phyloP scores from a whole-genome alignment of 2,113 vertebrate species.

The Vireo altiloquus region DNA sequence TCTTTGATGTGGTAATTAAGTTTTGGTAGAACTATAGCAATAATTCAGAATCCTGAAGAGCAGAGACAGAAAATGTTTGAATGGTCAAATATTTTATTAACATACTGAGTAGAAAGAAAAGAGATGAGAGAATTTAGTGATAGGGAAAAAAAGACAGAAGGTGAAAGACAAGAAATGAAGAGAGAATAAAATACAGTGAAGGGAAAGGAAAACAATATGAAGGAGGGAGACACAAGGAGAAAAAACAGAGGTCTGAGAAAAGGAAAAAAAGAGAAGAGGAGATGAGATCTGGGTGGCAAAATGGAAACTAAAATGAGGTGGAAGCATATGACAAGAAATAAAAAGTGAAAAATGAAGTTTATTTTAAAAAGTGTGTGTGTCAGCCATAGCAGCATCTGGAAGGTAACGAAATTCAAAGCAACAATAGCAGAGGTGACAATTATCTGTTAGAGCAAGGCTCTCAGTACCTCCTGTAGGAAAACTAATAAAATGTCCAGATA shows the following conservation, averaged over 20 bases:
- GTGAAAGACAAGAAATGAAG: neutral
- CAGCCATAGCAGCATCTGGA: neutral
- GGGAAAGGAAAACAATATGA: neutral
- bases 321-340: neutral
- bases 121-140: neutral
- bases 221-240: neutral
- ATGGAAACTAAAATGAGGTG: neutral
- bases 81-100: constrained; percentile 19
- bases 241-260: neutral
- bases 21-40: constrained; percentile 20
- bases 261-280: neutral
- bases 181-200: neutral
- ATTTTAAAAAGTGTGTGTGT: neutral
- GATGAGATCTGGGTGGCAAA: neutral
- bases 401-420: neutral
- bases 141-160: neutral
- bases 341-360: neutral
- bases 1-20: constrained; percentile 59
- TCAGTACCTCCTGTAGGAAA: neutral
- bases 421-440: neutral
- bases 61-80: constrained; percentile 26
- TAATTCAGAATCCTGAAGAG: constrained; percentile 36
- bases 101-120: neutral
- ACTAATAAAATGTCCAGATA: neutral
- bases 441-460: neutral